Base-by-base conservation (phyloP, 2,888 invertebrate species). In the Caenorhabditis zanzibari region DNA sequence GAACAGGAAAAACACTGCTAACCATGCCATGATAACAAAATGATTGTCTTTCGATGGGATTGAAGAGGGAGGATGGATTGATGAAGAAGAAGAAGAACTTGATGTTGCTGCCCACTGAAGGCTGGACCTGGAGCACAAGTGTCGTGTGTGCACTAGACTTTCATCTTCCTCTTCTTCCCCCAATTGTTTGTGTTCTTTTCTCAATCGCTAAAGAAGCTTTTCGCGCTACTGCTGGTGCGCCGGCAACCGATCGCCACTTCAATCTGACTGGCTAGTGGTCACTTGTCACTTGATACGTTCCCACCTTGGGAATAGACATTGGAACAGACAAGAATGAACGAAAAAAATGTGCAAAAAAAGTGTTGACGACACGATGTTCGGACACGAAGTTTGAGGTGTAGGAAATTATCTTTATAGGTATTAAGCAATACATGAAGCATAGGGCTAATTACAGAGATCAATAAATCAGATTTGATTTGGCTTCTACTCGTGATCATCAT, bases 261-360 rank as follows among this genome's bases (percentile, higher is more conserved):
- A 79, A 63, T 54, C 47, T 44, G 32, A 56, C 68, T 49, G 74
- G 54, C 54, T 44, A 32, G 69, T 61, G 77, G 69, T 77, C 77
- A 77, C 61, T 79, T 79, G 79, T 71, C 79, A 79, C 79, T 79
- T 79, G 79, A 79, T 79, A 79, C 71, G 77, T 61, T 76, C 61
- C 59, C 52, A 61, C 58, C 71, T 58, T 26, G 66, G 24, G 19
- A 69, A 24, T 41, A 28, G 56, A 56, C 58, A 58, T 54, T 54
- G 26, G 71, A 44, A 44, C 28, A 71, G 68, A 69, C 54, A 56
- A 41, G 26, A 56, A 69, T 56, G 69, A 69, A 38, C 28, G 7
- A 47, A 75, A 75, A 59, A 54, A 54, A 19, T 52, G 63, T 24
- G 52, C n/a, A 49, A 38, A 59, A 59, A 69, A 59, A 52, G 41